phyloP scores from a whole-genome alignment of 2,113 vertebrate species.

The Crotalus viridis region DNA sequence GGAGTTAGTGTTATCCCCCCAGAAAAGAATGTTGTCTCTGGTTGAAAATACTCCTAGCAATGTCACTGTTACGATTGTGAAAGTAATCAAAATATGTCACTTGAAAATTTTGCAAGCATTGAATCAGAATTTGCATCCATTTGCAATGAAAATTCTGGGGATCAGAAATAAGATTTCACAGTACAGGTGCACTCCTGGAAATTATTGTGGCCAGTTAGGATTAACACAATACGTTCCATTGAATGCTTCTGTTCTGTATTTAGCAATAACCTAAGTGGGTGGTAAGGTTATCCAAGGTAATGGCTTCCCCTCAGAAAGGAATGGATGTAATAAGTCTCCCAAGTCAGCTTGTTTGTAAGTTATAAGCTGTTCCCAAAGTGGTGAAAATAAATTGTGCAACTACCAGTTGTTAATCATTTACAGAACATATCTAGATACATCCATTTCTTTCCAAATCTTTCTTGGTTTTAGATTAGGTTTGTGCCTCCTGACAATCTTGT shows the following conservation, averaged over 20 bases:
- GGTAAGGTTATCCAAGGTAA: conserved; percentile 18
- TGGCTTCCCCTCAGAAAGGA: neutral
- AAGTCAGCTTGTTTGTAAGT: conserved; percentile 35
- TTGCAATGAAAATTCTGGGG: neutral
- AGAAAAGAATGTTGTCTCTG: neutral
- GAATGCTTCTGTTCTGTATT: neutral
- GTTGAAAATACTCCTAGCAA: neutral
- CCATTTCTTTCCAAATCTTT: conserved; percentile 26
- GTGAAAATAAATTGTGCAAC: conserved; percentile 26
- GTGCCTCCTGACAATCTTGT: neutral
- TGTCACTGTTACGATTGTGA: neutral
- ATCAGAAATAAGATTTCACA: neutral
- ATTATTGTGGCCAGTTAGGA: neutral
- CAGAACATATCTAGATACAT: conserved; percentile 14
- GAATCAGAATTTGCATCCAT: neutral
- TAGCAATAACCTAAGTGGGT: neutral
- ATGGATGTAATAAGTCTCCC: conserved; percentile 6
- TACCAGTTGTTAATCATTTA: conserved; percentile 43
- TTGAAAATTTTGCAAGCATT: neutral
- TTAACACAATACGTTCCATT: neutral
- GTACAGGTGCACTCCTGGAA: neutral
- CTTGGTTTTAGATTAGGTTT: conserved; percentile 12
- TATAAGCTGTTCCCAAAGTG: conserved; percentile 32
- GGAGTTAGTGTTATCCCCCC: neutral
- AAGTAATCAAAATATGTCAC: neutral